Evolutionary conservation across 2,113 vertebrate species (phyloP).

Genomic region (Podarcis raffonei): DNA sequence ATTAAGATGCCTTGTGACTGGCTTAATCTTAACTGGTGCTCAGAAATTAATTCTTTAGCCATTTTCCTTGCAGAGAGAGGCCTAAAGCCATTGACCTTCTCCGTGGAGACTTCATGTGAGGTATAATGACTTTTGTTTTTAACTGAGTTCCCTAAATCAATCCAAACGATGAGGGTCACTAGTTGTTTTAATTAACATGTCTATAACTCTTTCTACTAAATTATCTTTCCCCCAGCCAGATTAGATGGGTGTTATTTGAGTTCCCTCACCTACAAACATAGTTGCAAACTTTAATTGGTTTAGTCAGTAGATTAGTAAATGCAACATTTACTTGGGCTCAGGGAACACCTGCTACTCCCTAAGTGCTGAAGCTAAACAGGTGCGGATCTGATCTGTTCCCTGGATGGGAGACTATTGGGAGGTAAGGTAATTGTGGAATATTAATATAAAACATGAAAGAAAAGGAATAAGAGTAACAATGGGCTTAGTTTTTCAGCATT

Average conservation of each 20-base stretch:
- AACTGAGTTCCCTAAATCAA: not conserved
- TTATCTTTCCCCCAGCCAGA: not conserved
- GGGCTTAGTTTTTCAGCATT: not conserved
- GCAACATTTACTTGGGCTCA: not conserved
- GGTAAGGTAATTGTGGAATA: not conserved
- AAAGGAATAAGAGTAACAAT: not conserved
- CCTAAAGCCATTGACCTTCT: not conserved
- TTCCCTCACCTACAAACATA: not conserved
- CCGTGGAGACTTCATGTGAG: not conserved
- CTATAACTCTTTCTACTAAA: not conserved
- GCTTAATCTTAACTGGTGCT: not conserved
- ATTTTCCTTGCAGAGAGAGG: not conserved
- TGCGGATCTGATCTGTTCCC: not conserved
- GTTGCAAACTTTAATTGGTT: not conserved
- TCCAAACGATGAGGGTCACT: not conserved
- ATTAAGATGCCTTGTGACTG: not conserved
- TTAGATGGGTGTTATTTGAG: not conserved
- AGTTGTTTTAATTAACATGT: not conserved
- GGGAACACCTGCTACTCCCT: not conserved
- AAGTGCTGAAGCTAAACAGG: not conserved
- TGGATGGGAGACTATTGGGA: no score
- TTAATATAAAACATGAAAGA: not conserved
- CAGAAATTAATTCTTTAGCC: slow-evolving; percentile 10
- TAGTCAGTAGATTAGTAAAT: not conserved
- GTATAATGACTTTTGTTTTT: not conserved